Percentiles rank a stretch among this genome's conserved stretches.
These are phyloP conservation scores for Iselma pallidipennis DNA, from an alignment of 2,888 invertebrate species.

Conservation along the genomic window DNA sequence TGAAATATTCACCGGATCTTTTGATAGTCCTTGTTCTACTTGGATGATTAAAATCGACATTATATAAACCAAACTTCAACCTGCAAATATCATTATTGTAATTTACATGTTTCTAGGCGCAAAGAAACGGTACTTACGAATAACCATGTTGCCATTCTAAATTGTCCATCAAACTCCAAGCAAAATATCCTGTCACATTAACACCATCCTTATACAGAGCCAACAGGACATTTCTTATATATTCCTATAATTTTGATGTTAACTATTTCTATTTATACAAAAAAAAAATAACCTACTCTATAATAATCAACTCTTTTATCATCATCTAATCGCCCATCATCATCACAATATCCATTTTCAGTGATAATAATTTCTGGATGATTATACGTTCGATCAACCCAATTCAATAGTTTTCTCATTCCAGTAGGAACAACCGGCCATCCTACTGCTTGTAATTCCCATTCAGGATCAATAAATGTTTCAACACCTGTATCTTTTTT, in stretches of 20 bases:
- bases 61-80: constrained; percentile 66
- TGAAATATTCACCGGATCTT: constrained; percentile 61
- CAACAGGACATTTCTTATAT: constrained; percentile 5
- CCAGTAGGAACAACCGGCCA: constrained; percentile 61
- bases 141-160: constrained; percentile 17
- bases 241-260: constrained; percentile 27
- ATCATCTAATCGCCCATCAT: constrained; percentile 57
- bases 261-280: no score
- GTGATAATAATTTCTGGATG: constrained; percentile 62
- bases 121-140: constrained; percentile 33
- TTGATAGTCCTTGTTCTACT: constrained; percentile 64
- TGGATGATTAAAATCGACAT: constrained; percentile 65
- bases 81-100: constrained; percentile 53
- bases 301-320: constrained; percentile 55
- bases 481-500: constrained; percentile 15
- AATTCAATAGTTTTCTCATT: constrained; percentile 60
- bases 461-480: constrained; percentile 22
- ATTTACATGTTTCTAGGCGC: not conserved
- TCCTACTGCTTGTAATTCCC: constrained; percentile 57
- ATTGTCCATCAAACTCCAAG: constrained; percentile 20
- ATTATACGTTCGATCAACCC: constrained; percentile 49
- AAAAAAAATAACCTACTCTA: constrained; percentile 27
- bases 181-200: constrained; percentile 15
- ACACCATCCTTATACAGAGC: not conserved
- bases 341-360: constrained; percentile 62